phyloP scores from a whole-genome alignment of 2,888 invertebrate genomes.

The Calameuta pallipes region DNA sequence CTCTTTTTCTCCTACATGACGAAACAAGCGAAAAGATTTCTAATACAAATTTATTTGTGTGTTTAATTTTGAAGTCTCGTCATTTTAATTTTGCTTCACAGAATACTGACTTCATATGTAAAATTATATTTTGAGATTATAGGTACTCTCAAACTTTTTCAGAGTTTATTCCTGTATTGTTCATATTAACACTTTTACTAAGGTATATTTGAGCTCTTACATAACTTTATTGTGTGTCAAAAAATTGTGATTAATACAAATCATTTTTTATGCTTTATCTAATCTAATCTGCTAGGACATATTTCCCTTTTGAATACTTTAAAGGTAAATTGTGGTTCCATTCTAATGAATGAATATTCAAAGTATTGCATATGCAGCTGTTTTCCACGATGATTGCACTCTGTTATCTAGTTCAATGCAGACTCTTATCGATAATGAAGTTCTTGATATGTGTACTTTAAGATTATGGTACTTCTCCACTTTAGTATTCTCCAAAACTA shows the following conservation, averaged over 20 bases:
- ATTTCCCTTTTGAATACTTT: neutral
- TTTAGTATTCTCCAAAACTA: neutral
- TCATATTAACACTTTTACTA: neutral
- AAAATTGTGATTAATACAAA: neutral
- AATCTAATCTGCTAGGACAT: too few relatives aligned
- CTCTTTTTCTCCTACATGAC: neutral
- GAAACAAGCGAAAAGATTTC: neutral
- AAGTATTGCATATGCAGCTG: neutral
- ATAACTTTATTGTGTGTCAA: neutral
- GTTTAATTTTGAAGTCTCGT: neutral
- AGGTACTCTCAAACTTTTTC: neutral
- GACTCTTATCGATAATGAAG: neutral
- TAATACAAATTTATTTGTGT: neutral
- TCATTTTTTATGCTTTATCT: neutral
- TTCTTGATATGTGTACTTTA: neutral
- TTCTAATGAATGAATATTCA: neutral
- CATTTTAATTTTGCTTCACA: neutral
- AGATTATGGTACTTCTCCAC: neutral
- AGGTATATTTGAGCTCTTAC: neutral
- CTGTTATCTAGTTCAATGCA: neutral
- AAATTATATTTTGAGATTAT: neutral
- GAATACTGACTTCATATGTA: neutral
- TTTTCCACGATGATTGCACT: neutral
- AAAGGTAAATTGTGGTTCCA: neutral
- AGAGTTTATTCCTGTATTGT: neutral